Evolutionary conservation across 2,113 vertebrate genomes (phyloP), one percentile per base, ranked within the genome.

Genomic region (Nicator chloris): DNA sequence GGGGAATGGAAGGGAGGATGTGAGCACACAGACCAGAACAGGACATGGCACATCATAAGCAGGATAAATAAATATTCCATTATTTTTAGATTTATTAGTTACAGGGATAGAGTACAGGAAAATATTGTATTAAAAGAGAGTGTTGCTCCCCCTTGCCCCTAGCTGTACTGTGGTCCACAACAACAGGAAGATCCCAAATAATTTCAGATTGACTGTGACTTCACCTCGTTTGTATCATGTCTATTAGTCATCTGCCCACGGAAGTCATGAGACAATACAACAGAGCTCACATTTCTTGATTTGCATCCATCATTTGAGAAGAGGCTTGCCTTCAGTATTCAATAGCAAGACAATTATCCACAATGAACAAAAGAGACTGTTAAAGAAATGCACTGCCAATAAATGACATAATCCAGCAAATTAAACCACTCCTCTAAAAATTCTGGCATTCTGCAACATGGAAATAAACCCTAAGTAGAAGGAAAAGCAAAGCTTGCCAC

Each of bases 401-500:
- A 94, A 97, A 95, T 95, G 82, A 98, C 96, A 97, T 95, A 91
- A 95, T 97, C 75, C 81, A 97, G 80, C 40, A 61, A 96, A 96
- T 88, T 83, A 97, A 97, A 95, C 80, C 81, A 97, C 85, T 60
- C 93, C 96, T 94, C 96, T 80, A 77, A 93, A 92, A 90, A 93
- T 92, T 96, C 56, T 97, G 96, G 95, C 94, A 86, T 92, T 84
- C 75, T 59, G 27, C 33, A 75, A 54, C 39, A 53, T 6, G 39
- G 96, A 97, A 98, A 96, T 86, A 96, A 97, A 95, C 54, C 56
- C 3, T 4, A 96, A 94, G 72, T n/a, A 94, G 88, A 98, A 92
- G 59, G 35, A 93, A 98, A 98, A 98, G 98, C 88, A 94, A 98
- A 98, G 98, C 87, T 98, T 98, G 98, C 98, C 98, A 98, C 97